A percentile compares a stretch with the other conserved stretches of the same genome.
These are phyloP conservation scores for Lagopus leucura DNA, from an alignment of 2,113 vertebrate species.

Conservation along the genomic window DNA sequence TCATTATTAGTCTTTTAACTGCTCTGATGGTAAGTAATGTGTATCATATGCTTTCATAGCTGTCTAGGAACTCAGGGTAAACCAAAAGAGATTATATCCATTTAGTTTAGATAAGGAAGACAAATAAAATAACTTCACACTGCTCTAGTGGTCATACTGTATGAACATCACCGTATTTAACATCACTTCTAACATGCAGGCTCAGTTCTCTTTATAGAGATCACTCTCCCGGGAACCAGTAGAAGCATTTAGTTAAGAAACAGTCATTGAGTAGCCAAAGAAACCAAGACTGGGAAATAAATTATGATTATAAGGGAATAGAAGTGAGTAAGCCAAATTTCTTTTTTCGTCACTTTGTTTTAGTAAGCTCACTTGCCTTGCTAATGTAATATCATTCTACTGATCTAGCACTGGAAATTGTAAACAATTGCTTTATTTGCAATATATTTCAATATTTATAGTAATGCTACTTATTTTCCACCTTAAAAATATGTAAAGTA, in stretches of 20 bases:
- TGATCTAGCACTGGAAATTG: background rate
- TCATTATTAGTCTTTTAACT: background rate
- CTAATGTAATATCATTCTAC: background rate
- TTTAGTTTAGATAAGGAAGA: background rate
- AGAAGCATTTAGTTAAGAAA: background rate
- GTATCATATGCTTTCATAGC: background rate
- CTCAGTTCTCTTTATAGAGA: background rate
- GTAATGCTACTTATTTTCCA: background rate
- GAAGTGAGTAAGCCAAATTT: slow-evolving; percentile 28
- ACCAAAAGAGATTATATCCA: background rate
- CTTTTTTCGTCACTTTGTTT: slow-evolving; percentile 21
- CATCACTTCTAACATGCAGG: background rate
- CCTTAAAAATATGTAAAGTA: background rate
- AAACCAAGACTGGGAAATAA: background rate
- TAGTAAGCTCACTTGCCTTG: slow-evolving; percentile 44
- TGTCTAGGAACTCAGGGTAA: background rate
- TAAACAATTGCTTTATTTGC: slow-evolving; percentile 48
- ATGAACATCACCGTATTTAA: background rate
- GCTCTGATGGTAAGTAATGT: background rate
- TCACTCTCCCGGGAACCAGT: background rate
- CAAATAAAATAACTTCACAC: background rate
- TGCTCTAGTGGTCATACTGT: background rate
- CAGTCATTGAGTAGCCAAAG: background rate
- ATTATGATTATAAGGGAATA: slow-evolving; percentile 61
- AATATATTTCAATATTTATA: slow-evolving; percentile 48